phyloP scores from a whole-genome alignment of 2,113 vertebrate species.

The Edolisoma coerulescens region DNA sequence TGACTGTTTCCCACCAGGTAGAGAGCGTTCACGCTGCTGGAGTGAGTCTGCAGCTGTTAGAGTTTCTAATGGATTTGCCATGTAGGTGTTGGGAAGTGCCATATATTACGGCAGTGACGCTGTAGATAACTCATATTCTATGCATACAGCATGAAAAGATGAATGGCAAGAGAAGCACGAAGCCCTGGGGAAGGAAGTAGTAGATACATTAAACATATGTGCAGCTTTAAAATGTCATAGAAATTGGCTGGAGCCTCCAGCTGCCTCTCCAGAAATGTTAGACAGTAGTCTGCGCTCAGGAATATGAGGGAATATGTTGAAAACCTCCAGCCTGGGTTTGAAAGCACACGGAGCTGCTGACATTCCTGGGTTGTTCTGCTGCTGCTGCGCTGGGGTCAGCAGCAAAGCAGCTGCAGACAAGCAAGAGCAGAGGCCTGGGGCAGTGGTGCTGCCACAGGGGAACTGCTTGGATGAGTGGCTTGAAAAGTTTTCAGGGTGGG shows the following conservation, averaged over 20 bases:
- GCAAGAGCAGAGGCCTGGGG: neutral
- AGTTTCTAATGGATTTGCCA: slow-evolving; percentile 18
- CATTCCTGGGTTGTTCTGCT: neutral
- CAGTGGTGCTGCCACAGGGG: neutral
- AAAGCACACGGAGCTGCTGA: neutral
- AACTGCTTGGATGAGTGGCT: neutral
- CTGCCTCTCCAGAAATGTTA: slow-evolving; percentile 39
- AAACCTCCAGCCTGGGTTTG: slow-evolving; percentile 18
- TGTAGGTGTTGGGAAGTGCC: slow-evolving; percentile 21
- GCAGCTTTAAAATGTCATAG: slow-evolving; percentile 21
- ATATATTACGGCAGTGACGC: neutral
- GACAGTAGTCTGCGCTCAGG: neutral
- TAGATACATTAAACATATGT: slow-evolving; percentile 54
- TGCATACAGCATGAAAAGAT: neutral
- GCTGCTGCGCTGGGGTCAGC: neutral
- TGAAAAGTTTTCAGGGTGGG: neutral
- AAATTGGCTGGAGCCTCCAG: neutral
- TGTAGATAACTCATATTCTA: neutral
- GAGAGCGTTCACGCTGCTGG: neutral
- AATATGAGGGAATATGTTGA: slow-evolving; percentile 19
- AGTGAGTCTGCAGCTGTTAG: neutral
- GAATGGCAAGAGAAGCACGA: slow-evolving; percentile 25
- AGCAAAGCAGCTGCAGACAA: neutral
- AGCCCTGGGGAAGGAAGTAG: slow-evolving; percentile 31
- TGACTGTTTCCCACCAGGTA: slow-evolving; percentile 7